Percentiles rank a stretch among this genome's conserved stretches.
phyloP scores from a whole-genome alignment of 2,888 invertebrate genomes.

The Marasmarcha lunaedactyla region DNA sequence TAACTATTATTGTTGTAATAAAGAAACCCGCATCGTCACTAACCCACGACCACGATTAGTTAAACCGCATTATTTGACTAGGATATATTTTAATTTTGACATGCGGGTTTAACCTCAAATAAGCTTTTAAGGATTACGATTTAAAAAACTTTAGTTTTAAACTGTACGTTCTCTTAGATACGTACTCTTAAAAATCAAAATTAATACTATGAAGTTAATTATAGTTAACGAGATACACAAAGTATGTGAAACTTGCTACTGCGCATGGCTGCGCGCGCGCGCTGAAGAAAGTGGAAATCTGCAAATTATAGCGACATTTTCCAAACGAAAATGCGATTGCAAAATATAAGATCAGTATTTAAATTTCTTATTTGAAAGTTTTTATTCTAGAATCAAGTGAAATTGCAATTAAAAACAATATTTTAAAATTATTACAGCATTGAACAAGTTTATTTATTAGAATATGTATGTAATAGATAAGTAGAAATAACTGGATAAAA shows the following conservation, averaged over 20 bases:
- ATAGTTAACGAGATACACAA: slow-evolving; percentile 24
- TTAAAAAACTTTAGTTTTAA: no score
- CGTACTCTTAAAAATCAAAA: background rate
- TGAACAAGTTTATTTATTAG: no score
- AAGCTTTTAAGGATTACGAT: no score
- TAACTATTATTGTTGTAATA: no score
- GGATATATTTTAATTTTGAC: no score
- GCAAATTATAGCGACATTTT: slow-evolving; percentile 9
- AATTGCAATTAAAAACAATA: no score
- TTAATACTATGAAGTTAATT: slow-evolving; percentile 1
- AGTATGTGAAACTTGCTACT: slow-evolving; percentile 37
- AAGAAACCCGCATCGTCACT: background rate
- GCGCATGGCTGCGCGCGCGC: slow-evolving; percentile 35
- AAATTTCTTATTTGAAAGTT: background rate
- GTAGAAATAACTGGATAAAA: no score
- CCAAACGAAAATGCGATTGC: slow-evolving; percentile 1
- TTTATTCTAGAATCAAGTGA: no score
- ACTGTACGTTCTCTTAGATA: no score
- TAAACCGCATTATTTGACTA: no score
- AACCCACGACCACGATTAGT: slow-evolving; percentile 1
- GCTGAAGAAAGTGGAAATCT: slow-evolving; percentile 48
- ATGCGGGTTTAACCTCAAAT: slow-evolving; percentile 5
- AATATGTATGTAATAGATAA: no score
- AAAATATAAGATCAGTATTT: background rate
- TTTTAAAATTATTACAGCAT: no score